phyloP scores from a whole-genome alignment of 2,113 vertebrate species.

The Oplegnathus fasciatus region DNA sequence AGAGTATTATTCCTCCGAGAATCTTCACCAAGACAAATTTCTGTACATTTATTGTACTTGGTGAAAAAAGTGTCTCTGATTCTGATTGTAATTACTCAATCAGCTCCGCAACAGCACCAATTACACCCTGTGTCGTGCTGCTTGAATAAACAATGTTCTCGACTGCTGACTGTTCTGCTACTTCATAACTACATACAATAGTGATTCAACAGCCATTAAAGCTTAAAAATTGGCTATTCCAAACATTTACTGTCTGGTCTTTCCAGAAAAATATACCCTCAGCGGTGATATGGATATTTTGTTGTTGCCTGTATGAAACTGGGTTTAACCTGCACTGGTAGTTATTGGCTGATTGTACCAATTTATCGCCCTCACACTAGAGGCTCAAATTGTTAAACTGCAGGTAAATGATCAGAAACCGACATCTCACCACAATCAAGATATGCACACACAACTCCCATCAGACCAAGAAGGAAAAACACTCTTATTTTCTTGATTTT shows the following conservation, averaged over 20 bases:
- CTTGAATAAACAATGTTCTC: not conserved
- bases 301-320: not conserved
- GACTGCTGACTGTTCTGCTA: not conserved
- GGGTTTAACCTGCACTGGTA: not conserved
- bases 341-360: not conserved
- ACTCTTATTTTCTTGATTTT: slow-evolving; percentile 8
- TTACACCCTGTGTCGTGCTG: not conserved
- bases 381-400: not conserved
- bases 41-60: slow-evolving; percentile 45
- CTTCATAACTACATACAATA: not conserved
- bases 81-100: slow-evolving; percentile 50
- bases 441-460: not conserved
- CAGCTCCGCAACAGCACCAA: slow-evolving; percentile 21
- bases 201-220: not conserved
- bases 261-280: not conserved
- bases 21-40: slow-evolving; percentile 7
- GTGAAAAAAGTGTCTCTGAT: slow-evolving; percentile 43
- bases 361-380: not conserved
- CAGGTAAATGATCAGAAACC: not conserved
- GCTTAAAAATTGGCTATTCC: not conserved
- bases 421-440: not conserved
- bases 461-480: not conserved
- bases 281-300: not conserved
- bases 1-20: slow-evolving; percentile 12
- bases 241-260: not conserved